Conservation (phyloP, 2,888 invertebrate genomes). For the Oasisia sp. region DNA sequence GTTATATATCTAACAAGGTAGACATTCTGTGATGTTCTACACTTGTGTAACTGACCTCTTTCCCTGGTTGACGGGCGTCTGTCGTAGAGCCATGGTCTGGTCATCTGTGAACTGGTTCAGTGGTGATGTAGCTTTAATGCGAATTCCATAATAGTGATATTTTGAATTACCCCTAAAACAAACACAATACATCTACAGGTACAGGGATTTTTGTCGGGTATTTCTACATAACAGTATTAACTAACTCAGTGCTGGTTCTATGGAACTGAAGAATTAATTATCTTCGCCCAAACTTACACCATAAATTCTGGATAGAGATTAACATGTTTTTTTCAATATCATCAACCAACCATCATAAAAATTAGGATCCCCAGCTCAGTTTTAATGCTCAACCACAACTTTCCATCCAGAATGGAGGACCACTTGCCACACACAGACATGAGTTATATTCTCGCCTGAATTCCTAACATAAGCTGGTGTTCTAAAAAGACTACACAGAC, state of each 20-base stretch:
- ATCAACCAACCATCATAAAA: too few relatives aligned
- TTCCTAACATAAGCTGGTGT: too few relatives aligned
- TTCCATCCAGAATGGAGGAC: too few relatives aligned
- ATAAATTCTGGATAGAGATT: too few relatives aligned
- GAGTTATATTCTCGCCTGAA: too few relatives aligned
- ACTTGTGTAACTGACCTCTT: slow-evolving; percentile 58
- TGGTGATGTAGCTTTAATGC: slow-evolving; percentile 88
- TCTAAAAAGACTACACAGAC: not conserved
- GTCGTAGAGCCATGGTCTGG: slow-evolving; percentile 65
- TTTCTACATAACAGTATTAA: not conserved
- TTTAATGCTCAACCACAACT: too few relatives aligned
- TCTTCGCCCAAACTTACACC: too few relatives aligned
- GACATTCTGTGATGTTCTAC: not conserved
- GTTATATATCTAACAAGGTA: not conserved
- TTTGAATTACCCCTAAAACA: slow-evolving; percentile 89
- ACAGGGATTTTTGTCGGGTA: not conserved
- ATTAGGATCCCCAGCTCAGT: too few relatives aligned
- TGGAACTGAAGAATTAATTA: too few relatives aligned
- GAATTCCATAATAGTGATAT: slow-evolving; percentile 99
- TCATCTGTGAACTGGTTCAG: slow-evolving; percentile 69
- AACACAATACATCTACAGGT: not conserved
- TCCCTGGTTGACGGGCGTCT: slow-evolving; percentile 63
- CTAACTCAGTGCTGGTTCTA: not conserved
- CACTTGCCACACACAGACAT: too few relatives aligned
- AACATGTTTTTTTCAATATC: too few relatives aligned